These are phyloP conservation scores for Asarcornis scutulata DNA, from an alignment of 2,113 vertebrate species.

Conservation along the genomic window DNA sequence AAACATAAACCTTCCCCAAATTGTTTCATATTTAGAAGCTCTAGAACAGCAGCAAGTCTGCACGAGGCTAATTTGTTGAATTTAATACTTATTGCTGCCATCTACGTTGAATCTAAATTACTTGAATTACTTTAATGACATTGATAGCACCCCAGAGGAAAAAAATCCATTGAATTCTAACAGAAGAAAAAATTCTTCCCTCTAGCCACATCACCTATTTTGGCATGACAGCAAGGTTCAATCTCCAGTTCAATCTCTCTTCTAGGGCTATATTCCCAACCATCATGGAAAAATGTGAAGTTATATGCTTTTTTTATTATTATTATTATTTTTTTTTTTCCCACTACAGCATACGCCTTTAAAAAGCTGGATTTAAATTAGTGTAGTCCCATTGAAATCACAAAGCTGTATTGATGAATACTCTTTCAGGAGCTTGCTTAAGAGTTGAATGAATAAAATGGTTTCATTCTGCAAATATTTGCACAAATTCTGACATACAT, in stretches of 20 bases:
- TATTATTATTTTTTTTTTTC: background rate
- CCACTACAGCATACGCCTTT: background rate
- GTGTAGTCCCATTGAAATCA: background rate
- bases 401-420: background rate
- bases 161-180: background rate
- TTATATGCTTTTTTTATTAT: background rate
- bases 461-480: background rate
- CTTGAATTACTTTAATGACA: background rate
- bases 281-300: background rate
- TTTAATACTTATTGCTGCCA: background rate
- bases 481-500: background rate
- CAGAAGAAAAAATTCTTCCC: background rate
- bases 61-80: background rate
- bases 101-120: accelerated
- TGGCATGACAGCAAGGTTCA: background rate
- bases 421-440: background rate
- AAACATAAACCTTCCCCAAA: background rate
- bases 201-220: background rate
- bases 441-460: background rate
- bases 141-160: background rate
- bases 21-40: background rate
- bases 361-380: background rate
- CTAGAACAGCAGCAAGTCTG: background rate
- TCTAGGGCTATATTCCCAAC: background rate
- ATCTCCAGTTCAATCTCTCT: background rate